Base-by-base conservation (phyloP, 2,888 invertebrate genomes). In the Osmoderma eremita region DNA sequence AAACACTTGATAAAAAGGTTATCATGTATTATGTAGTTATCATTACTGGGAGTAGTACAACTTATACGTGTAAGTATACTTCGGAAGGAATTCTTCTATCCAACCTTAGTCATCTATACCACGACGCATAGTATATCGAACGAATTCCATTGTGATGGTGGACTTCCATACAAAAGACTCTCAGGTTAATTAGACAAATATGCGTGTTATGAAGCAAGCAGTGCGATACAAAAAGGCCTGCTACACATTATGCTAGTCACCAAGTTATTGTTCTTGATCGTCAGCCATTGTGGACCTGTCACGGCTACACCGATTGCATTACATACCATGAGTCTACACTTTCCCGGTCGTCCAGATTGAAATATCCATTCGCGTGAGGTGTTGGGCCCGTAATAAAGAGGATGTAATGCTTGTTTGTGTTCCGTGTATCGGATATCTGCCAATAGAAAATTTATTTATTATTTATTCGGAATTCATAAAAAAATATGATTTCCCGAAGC, bases 201-300 rank as follows among this genome's bases (percentile, higher is more conserved):
- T 74, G 74, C 71, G 70, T 74, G 74, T 73, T 73, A 74, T 74
- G 72, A 71, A 67, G 71, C 71, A 66, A 68, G 72, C 67, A 70
- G 67, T 66, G 69, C 63, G 65, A 69, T 67, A 73, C 76, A 75
- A 74, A 75, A 74, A 74, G 71, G 67, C 72, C 69, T 71, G 73
- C 56, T 68, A 67, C 66, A 70, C 71, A 76, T 78, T 75, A 73
- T 78, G 78, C 78, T 74, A 78, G 78, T 78, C 78, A 78, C 76
- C 75, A 73, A 73, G 73, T 75, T 75, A 78, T 78, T 78, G 78
- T 78, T 78, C 78, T 78, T 78, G 77, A 74, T 75, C 75, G 74
- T 68, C 71, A 72, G 73, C 75, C 74, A 76, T 78, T 77, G 76
- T 74, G 70, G 65, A 72, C 74, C 76, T 77, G 77, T 77, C 77